Base-by-base conservation (phyloP, 2,113 vertebrate species). In the Dermatemys mawii region DNA sequence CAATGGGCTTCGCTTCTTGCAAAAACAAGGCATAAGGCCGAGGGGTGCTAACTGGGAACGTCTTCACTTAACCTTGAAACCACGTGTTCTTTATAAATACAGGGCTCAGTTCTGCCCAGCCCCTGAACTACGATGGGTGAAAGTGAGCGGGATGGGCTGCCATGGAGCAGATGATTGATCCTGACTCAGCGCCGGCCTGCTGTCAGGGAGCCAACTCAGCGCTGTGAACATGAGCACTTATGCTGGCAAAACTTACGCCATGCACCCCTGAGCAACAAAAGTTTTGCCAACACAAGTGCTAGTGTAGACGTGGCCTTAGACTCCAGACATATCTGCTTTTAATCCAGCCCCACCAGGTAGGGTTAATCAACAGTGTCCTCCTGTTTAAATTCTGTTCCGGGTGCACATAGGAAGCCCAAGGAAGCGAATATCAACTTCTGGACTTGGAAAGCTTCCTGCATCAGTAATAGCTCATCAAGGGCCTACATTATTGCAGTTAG, bases 11-110 rank as follows among this genome's bases (percentile, higher is more conserved):
- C 19, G 35, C 67, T 50, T n/a, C 55, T 80, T 60, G 83, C 60
- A 38, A 51, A 91, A 88, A 70, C 14, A 78, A 63, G 57, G 48
- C 80, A 55, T 0, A 0, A 78, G 1, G 55, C 87, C 76, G 82
- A 76, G 26, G 29, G 83, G 92, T 38, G 63, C 84, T 67, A 27
- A n/a, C 10, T 21, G 60, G 32, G 60, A 35, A 35, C 38, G 41
- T 29, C 29, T 32, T 63, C 32, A 46, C 57, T 49, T 0, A 0
- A 73, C 55, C 24, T 44, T 4, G 73, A 22, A 80, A 92, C 11
- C 41, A 2, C 1, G 0, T 2, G 2, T 13, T 2, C 22, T n/a
- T 38, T 89, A 53, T 10, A 49, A 73, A 85, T 21, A 8, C 67
- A 7, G 1, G 0, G 2, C 2, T 5, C 14, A 29, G 63, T 12